These are phyloP conservation scores for Rhynchonycteris naso DNA, from an alignment of 2,797 vertebrate genomes.

Conservation along the genomic window DNA sequence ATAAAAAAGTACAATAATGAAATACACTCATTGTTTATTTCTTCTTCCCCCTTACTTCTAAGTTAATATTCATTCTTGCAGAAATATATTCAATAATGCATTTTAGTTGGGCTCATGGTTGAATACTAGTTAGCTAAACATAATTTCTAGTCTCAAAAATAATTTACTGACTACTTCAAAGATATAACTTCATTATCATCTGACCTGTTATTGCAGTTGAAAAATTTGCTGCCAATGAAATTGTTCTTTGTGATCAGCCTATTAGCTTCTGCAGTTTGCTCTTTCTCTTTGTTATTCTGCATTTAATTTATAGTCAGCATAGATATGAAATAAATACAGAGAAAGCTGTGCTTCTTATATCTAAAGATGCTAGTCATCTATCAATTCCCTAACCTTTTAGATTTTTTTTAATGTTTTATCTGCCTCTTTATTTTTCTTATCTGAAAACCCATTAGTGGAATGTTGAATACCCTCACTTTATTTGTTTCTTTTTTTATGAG, in stretches of 20 bases:
- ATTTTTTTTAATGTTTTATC: neutral
- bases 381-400: neutral
- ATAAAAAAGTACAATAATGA: neutral
- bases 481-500: neutral
- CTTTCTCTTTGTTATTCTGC: neutral
- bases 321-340: neutral
- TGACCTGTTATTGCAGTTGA: neutral
- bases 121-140: neutral
- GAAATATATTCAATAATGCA: slow-evolving; percentile 10
- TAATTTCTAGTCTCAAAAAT: neutral
- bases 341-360: neutral
- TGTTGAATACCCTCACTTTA: neutral
- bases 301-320: neutral
- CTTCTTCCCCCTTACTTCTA: neutral
- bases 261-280: neutral
- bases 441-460: neutral
- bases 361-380: neutral
- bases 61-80: neutral
- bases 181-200: neutral
- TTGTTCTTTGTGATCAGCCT: neutral
- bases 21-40: neutral
- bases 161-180: neutral
- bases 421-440: neutral
- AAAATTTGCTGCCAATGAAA: neutral
- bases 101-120: neutral